A percentile compares a stretch with the other conserved stretches of the same genome.
Evolutionary conservation across 2,113 vertebrate genomes (phyloP).

Genomic region (Microtus oregoni): DNA sequence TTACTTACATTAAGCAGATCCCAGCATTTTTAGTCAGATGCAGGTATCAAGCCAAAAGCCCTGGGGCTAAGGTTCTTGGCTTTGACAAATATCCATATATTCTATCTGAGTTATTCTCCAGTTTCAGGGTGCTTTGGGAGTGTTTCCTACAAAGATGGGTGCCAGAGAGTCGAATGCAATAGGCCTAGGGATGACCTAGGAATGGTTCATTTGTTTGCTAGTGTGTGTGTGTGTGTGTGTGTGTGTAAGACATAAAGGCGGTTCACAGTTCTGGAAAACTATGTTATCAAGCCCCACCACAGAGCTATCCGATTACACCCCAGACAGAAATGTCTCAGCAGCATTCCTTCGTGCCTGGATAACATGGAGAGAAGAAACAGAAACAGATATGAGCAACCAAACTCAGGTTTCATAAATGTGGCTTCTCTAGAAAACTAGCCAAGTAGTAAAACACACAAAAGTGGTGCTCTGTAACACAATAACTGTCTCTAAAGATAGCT

Average conservation of each 20-base stretch:
- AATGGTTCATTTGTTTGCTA: background rate
- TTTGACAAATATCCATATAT: background rate
- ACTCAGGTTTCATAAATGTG: conserved; percentile 71
- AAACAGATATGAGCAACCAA: conserved; percentile 28
- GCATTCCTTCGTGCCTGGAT: background rate
- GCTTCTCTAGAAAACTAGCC: conserved; percentile 71
- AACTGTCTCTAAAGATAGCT: background rate
- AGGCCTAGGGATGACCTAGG: background rate
- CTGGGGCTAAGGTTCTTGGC: background rate
- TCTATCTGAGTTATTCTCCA: background rate
- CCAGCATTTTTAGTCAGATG: background rate
- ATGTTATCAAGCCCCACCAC: background rate
- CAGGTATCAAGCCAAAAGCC: background rate
- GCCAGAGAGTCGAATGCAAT: background rate
- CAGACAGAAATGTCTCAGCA: background rate
- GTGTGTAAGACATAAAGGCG: background rate
- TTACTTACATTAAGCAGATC: background rate
- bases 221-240: background rate
- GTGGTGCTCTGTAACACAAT: conserved; percentile 45
- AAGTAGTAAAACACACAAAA: conserved; percentile 55
- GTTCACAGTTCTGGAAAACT: background rate
- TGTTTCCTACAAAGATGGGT: background rate
- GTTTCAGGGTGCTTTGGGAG: background rate
- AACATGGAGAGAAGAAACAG: conserved; percentile 36
- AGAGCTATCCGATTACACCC: background rate